Conservation (phyloP, 2,797 vertebrate genomes). For the Mus caroli region DNA sequence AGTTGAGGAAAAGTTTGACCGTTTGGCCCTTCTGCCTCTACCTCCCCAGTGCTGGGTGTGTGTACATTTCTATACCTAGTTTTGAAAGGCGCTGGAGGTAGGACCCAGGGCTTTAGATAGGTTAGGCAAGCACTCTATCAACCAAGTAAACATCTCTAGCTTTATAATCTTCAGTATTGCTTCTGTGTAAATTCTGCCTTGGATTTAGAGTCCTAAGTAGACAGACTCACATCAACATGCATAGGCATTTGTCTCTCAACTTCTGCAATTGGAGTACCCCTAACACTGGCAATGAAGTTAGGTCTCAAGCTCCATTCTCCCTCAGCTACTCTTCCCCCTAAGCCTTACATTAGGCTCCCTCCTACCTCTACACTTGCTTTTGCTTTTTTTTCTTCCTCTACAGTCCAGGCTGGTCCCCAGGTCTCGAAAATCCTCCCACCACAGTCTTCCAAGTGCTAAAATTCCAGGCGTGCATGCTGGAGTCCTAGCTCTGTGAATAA, state of each 20-base stretch:
- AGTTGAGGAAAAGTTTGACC: background rate
- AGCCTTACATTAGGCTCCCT: background rate
- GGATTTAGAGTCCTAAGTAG: background rate
- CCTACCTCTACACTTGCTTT: background rate
- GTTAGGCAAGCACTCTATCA: background rate
- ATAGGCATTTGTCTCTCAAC: background rate
- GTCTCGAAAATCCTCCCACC: background rate
- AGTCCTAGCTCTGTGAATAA: background rate
- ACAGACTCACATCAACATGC: background rate
- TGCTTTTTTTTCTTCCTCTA: background rate
- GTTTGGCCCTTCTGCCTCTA: background rate
- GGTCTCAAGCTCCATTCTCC: background rate
- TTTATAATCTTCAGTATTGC: background rate
- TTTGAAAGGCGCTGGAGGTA: background rate
- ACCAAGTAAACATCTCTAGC: background rate
- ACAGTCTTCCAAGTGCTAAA: background rate
- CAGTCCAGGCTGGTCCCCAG: background rate
- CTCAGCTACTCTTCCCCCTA: background rate
- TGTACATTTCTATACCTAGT: background rate
- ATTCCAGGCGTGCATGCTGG: background rate
- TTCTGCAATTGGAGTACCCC: background rate
- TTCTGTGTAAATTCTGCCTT: conserved; percentile 28
- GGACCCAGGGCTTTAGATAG: background rate
- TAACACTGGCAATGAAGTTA: background rate
- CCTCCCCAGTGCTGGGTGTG: background rate